Evolutionary conservation across 1,140 invertebrate genomes (phyloP), one percentile per base, ranked within the genome.

Genomic region (Macrobrachium nipponense): DNA sequence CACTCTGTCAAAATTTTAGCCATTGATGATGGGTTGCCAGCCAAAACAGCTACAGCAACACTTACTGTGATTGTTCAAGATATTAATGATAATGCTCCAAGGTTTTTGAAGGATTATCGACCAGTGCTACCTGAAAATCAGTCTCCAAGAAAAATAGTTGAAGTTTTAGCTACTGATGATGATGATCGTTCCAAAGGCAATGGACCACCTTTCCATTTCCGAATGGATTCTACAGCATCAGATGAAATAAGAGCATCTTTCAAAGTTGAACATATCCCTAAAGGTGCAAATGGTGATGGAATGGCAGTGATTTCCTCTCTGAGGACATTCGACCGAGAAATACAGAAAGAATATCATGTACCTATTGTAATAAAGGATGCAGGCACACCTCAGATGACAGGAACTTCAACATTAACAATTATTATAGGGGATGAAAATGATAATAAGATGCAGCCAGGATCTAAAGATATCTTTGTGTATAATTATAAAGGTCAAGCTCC

Each of bases 401-500:
- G 97, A 0, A 95, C 95, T 0, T 96, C 95, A 70, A 95, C 94
- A 5, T 91, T 98, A 0, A 94, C 84, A 98, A 96, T 99, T 12
- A 96, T 98, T 27, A 98, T 99, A 89, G 97, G 98, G 90, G 98
- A 93, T 90, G 95, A 96, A 3, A 99, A 99, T 91, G 98, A 99
- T 90, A 98, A 99, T 92, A 97, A 97, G 92, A 99, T 99, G 96
- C 95, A 97, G 90, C 96, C 97, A 0, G 98, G 98, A 0, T 95
- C 95, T 2, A 99, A 99, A 92, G 96, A 98, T 87, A 98, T 99
- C 88, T 96, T 98, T 91, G 97, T 98, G 0, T 99, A 99, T 91
- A 99, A 98, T 91, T 99, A 98, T 87, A 94, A 93, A 59, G 92
- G 94, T 94, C 92, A 90, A 51, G 84, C 80, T 51, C 79, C 66